These are phyloP conservation scores for Mobula birostris DNA, from an alignment of 2,113 vertebrate species.

Conservation along the genomic window DNA sequence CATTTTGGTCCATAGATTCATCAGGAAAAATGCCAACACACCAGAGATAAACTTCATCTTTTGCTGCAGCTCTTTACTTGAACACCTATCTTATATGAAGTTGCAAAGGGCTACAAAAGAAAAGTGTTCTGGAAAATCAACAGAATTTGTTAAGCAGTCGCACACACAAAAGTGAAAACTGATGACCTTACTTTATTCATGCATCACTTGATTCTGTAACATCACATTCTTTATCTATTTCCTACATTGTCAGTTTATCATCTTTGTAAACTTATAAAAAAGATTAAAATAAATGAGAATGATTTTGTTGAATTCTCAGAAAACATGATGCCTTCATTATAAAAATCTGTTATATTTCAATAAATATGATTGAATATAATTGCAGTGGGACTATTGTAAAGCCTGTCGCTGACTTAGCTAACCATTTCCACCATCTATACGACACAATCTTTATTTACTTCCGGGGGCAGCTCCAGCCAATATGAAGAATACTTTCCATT, in stretches of 20 bases:
- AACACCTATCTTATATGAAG: not conserved
- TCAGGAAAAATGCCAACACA: not conserved
- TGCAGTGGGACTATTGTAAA: not conserved
- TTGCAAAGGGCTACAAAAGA: not conserved
- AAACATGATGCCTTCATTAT: not conserved
- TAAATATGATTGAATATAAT: not conserved
- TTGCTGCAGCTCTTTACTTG: not conserved
- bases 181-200: not conserved
- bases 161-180: not conserved
- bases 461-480: no score
- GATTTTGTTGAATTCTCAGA: not conserved
- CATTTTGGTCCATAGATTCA: not conserved
- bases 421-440: no score
- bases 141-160: no score
- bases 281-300: not conserved
- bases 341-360: not conserved
- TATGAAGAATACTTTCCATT: no score
- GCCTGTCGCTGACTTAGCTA: not conserved
- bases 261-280: no score
- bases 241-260: not conserved
- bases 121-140: not conserved
- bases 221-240: not conserved
- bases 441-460: no score
- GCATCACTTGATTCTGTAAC: not conserved
- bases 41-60: not conserved